Evolutionary conservation across 1,140 invertebrate genomes (phyloP), one percentile per base, ranked within the genome.

Genomic region (Oncopodura yosiiana): DNA sequence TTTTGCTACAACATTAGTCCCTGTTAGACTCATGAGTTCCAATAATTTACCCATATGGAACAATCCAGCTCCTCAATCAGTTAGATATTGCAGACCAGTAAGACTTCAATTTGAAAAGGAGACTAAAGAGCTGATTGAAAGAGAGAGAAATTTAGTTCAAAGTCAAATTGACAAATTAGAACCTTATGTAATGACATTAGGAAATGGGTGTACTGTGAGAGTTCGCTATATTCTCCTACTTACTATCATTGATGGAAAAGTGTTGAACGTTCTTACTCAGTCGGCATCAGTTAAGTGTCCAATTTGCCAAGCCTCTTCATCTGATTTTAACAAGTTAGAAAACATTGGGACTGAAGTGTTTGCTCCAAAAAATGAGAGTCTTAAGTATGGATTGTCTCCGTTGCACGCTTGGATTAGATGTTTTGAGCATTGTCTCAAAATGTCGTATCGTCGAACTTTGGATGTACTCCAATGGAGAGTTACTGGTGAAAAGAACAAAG

Each of bases 1-100:
- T 12, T 49, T 49, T 24, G 46, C 19, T 6, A 19, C 30, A 3
- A 36, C 46, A 6, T 18, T 49, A 6, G 37, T 49, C 3, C 46
- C 46, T 14, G 21, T 55, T 24, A 3, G 32, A 23, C 19, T 55
- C 14, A 18, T 41, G 8, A 19, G 26, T n/a, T 14, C n/a, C 8
- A 16, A n/a, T 3, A 18, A n/a, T 3, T 12, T 21, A 30, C 18
- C 23, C 8, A 16, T 59, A 16, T 57, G 53, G 53, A 14, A 19
- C 16, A 60, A 60, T 39, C 30, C 12, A 29, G 37, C 43, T 29
- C 58, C 53, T 16, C 52, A 53, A 34, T 56, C 53, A 1, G 19
- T 30, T 5, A 26, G 53, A 56, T 60, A 44, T 41, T 60, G 58
- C 36, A 5, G 58, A 9, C 58, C 58, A 3, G n/a, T 60, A 18